Evolutionary conservation across 2,888 invertebrate genomes (phyloP).

Genomic region (Prostheceraeus crozeri): DNA sequence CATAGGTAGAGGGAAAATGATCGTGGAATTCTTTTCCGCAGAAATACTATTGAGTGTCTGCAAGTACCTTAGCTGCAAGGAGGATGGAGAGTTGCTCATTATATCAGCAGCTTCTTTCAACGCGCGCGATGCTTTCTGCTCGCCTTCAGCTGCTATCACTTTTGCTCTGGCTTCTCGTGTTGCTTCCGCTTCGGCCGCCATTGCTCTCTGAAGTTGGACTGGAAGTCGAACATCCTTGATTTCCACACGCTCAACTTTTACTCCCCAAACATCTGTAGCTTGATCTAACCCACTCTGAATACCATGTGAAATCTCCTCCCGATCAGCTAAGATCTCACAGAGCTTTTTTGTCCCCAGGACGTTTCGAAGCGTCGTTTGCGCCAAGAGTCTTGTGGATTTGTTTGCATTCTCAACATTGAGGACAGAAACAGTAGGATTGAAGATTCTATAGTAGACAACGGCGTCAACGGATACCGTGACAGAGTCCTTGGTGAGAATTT

Average conservation of each 20-base stretch:
- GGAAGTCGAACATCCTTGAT: constrained; percentile 53
- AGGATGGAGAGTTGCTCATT: constrained; percentile 73
- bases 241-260: no score
- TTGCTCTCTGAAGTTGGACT: constrained; percentile 51
- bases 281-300: no score
- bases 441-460: constrained; percentile 44
- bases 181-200: constrained; percentile 56
- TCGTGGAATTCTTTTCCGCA: constrained; percentile 54
- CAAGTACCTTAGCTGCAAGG: constrained; percentile 62
- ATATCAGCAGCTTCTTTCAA: constrained; percentile 78
- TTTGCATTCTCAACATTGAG: constrained; percentile 42
- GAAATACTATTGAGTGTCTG: constrained; percentile 52
- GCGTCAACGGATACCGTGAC: constrained; percentile 50
- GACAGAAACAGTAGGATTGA: constrained; percentile 41
- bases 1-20: constrained; percentile 52
- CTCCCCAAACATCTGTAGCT: no score
- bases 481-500: constrained; percentile 49
- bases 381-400: constrained; percentile 40
- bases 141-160: constrained; percentile 55
- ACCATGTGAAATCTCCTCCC: constrained; percentile 48
- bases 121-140: constrained; percentile 66
- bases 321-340: constrained; percentile 46
- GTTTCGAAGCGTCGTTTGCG: constrained; percentile 43
- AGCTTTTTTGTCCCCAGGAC: constrained; percentile 45
- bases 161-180: constrained; percentile 58